phyloP scores from a whole-genome alignment of 2,888 invertebrate species.

The Ormyrus labotus region DNA sequence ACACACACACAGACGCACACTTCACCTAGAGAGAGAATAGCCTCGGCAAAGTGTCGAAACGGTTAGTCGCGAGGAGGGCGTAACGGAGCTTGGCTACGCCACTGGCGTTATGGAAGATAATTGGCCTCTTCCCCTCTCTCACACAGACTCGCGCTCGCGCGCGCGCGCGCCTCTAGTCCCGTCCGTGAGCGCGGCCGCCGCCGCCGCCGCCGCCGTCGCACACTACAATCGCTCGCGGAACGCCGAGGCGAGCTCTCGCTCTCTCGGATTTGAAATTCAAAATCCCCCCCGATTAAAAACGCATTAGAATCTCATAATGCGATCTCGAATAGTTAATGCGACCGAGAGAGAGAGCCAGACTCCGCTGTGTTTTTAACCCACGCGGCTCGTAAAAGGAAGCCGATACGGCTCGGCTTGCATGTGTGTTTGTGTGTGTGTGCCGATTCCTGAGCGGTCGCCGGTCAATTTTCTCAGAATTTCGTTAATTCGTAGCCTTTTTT shows the following conservation, averaged over 20 bases:
- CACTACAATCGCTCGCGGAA: background rate
- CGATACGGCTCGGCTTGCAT: background rate
- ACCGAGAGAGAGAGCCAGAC: background rate
- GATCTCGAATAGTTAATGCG: slow-evolving; percentile 59
- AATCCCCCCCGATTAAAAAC: slow-evolving; percentile 72
- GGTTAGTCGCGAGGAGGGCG: slow-evolving; percentile 43
- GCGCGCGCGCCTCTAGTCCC: background rate
- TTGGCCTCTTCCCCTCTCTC: slow-evolving; percentile 55
- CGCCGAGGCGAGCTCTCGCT: slow-evolving; percentile 59
- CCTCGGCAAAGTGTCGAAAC: slow-evolving; percentile 44
- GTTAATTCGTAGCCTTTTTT: background rate
- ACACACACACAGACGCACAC: background rate
- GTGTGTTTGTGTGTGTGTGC: background rate
- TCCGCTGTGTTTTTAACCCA: background rate
- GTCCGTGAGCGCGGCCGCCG: background rate
- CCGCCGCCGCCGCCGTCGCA: no score
- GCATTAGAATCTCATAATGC: slow-evolving; percentile 68
- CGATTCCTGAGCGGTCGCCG: slow-evolving; percentile 16
- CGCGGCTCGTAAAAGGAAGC: slow-evolving; percentile 17
- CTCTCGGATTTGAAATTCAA: slow-evolving; percentile 71
- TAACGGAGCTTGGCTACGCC: slow-evolving; percentile 50
- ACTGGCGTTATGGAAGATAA: slow-evolving; percentile 56
- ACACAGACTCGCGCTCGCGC: background rate
- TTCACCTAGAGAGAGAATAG: background rate
- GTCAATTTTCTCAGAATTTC: slow-evolving; percentile 33